A percentile compares a stretch with the other conserved stretches of the same genome.
These are phyloP conservation scores for Ceuthmochares aereus DNA, from an alignment of 2,113 vertebrate species.

Conservation along the genomic window DNA sequence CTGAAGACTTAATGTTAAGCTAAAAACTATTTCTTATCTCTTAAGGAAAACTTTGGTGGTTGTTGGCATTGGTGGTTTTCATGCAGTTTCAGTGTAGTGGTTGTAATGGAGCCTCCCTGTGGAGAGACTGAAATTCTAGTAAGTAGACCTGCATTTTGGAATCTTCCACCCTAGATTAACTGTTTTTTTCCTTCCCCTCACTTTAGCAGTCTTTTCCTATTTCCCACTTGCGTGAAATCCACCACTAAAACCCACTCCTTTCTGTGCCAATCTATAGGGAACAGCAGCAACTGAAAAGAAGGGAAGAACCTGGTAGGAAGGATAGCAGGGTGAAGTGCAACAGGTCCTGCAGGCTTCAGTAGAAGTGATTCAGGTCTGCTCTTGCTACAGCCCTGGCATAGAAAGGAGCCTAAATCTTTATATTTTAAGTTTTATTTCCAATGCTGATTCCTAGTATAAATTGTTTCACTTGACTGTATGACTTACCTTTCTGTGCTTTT, in stretches of 20 bases:
- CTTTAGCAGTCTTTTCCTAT: neutral
- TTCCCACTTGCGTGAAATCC: neutral
- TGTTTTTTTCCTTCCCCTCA: neutral
- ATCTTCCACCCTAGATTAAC: neutral
- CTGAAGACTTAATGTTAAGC: neutral
- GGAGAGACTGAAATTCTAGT: neutral
- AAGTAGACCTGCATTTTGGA: neutral
- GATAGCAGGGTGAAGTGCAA: neutral
- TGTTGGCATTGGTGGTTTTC: neutral
- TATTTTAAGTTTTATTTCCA: neutral
- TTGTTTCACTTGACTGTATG: neutral
- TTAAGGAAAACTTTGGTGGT: neutral
- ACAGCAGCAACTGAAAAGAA: neutral
- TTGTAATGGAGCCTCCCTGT: neutral
- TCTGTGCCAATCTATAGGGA: neutral
- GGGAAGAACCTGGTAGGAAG: neutral
- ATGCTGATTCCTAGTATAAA: neutral
- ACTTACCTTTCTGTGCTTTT: neutral
- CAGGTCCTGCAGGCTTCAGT: neutral
- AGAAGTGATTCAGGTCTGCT: neutral
- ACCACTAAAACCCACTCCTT: neutral
- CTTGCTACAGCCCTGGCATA: neutral
- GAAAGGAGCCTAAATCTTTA: neutral
- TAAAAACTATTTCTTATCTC: neutral
- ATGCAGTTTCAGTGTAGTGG: neutral